Evolutionary conservation across 2,888 invertebrate species (phyloP).

Genomic region (Platycnemis pennipes): DNA sequence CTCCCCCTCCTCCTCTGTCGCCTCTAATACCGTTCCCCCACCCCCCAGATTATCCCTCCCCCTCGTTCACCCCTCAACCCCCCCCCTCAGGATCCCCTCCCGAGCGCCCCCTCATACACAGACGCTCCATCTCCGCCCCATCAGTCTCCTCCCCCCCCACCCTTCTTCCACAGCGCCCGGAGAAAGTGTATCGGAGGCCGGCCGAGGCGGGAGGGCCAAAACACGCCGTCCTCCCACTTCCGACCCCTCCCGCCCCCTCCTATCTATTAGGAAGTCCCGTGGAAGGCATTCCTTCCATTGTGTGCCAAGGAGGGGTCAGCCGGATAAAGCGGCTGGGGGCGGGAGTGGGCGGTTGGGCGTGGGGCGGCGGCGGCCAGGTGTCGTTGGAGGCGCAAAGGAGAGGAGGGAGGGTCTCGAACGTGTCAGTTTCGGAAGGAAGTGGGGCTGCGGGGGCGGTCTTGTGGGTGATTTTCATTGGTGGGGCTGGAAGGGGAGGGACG

Average conservation of each 20-base stretch:
- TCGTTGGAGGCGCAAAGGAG: neutral
- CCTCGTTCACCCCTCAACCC: neutral
- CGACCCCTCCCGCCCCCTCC: neutral
- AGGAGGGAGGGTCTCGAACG: neutral
- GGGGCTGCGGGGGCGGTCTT: neutral
- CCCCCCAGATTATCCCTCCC: neutral
- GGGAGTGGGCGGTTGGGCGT: neutral
- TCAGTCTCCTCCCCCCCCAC: neutral
- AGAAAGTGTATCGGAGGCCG: neutral
- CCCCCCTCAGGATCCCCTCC: neutral
- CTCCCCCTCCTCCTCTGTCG: neutral
- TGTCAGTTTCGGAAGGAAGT: conserved; percentile 22
- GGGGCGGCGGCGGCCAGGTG: conserved; percentile 21
- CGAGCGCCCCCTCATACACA: neutral
- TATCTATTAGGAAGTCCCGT: conserved; percentile 42
- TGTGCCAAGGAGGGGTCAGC: neutral
- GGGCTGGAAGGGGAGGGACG: neutral
- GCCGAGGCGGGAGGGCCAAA: neutral
- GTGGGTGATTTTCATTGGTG: neutral
- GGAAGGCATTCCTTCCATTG: conserved; percentile 37
- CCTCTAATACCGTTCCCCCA: neutral
- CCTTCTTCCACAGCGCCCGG: neutral
- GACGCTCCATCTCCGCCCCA: neutral
- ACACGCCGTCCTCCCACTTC: neutral
- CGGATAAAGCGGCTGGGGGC: neutral